Percentiles rank a stretch among this genome's conserved stretches.
phyloP scores from a whole-genome alignment of 2,797 vertebrate species.

The Sus cebifrons region DNA sequence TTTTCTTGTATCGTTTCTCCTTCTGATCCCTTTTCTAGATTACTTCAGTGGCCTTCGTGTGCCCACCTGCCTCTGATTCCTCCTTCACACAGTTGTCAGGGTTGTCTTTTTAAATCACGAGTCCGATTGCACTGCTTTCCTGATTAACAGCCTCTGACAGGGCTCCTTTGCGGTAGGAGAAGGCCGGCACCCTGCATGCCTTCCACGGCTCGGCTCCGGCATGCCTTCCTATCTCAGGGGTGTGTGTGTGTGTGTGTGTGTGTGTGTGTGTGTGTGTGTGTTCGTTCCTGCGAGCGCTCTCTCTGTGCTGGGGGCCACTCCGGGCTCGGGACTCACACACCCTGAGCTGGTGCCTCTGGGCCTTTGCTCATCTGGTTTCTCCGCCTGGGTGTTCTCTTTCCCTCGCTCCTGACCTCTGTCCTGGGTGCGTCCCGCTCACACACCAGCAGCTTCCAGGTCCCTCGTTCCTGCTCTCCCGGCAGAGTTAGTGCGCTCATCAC shows the following conservation, averaged over 20 bases:
- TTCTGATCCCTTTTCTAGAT: neutral
- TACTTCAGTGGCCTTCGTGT: neutral
- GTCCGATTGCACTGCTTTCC: neutral
- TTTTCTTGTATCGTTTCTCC: slow-evolving; percentile 5
- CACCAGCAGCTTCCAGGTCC: slow-evolving; percentile 11
- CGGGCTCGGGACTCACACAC: neutral
- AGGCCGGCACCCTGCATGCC: neutral
- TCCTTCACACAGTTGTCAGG: neutral
- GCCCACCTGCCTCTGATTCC: neutral
- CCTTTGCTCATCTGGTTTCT: neutral
- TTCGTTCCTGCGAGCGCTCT: neutral
- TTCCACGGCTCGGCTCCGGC: neutral
- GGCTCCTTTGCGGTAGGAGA: neutral
- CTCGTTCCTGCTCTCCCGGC: neutral
- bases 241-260: neutral
- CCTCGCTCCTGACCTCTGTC: slow-evolving; percentile 10
- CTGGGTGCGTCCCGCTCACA: slow-evolving; percentile 1
- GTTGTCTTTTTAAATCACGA: neutral
- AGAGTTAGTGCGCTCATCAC: slow-evolving; percentile 24
- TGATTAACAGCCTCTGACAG: slow-evolving; percentile 4
- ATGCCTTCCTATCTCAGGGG: neutral
- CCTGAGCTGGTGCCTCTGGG: neutral
- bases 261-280: neutral
- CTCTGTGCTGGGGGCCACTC: neutral
- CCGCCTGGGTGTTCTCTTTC: slow-evolving; percentile 49